Base-by-base conservation (phyloP, 2,888 invertebrate species). In the Neoaliturus tenellus region DNA sequence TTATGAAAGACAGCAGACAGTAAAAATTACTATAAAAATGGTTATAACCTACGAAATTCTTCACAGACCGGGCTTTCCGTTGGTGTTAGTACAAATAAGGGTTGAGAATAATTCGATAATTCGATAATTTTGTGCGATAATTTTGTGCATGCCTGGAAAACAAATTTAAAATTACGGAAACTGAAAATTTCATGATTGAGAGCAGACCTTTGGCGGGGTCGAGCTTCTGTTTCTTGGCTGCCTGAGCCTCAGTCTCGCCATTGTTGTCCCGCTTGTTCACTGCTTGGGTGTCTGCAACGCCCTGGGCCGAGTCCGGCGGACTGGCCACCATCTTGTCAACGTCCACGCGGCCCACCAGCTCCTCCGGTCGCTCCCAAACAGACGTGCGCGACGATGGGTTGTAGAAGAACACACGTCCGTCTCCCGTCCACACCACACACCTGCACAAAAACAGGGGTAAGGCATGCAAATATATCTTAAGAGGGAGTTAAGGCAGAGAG, bases 401-500 rank as follows among this genome's bases (percentile, higher is more conserved):
- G 92, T 98, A 99, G 92, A 98, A 99, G 92, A 99, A 99, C 81
- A 99, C 98, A n/a, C 98, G 94, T 0, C 96, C 96, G 91, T 99
- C 99, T 17, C 98, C 98, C 3, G 99, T 99, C 99, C 99, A 99
- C 17, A 99, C 99, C 81, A 99, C 98, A 91, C 99, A 99, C 98
- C 98, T 95, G 88, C 3, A 23, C 6, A n/a, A n/a, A n/a, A n/a
- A n/a, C n/a, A n/a, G n/a, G n/a, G n/a, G n/a, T n/a, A n/a, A n/a
- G n/a, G n/a, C n/a, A n/a, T n/a, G n/a, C n/a, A n/a, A 41, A 41
- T 41, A 41, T 10, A 41, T 41, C 41, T 41, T 41, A 14, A 41
- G 41, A 14, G 41, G 41, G 41, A 41, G n/a, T n/a, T n/a, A n/a
- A n/a, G n/a, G n/a, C n/a, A n/a, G n/a, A n/a, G n/a, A n/a, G n/a